Percentiles rank a stretch among this genome's conserved stretches.
phyloP scores from a whole-genome alignment of 2,113 vertebrate genomes.

The Ctenomys sociabilis region DNA sequence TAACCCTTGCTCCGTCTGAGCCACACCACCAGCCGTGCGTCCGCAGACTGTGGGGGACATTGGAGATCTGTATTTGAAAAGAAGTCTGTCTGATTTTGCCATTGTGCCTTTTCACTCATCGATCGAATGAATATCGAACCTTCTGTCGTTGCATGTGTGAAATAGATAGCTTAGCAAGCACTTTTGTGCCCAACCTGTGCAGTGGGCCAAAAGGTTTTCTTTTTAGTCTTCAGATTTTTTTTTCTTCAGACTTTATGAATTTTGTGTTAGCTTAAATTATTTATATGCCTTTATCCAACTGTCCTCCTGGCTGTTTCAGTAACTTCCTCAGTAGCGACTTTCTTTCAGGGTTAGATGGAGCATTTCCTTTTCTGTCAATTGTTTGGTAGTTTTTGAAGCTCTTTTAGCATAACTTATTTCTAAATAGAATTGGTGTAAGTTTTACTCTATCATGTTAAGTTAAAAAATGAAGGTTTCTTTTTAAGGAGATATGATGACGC shows the following conservation, averaged over 20 bases:
- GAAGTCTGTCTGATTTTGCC: conserved; percentile 97
- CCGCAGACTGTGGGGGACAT: conserved; percentile 95
- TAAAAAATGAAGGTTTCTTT: conserved; percentile 65
- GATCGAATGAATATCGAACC: conserved; percentile 99
- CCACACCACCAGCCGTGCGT: conserved; percentile 92
- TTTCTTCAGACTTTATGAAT: conserved; percentile 79
- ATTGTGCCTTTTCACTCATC: conserved; percentile 99
- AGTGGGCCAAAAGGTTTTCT: conserved; percentile 88
- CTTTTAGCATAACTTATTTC: conserved; percentile 17
- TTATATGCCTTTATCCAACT: conserved; percentile 67
- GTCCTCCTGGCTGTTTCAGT: conserved; percentile 49
- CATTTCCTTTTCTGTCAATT: conserved; percentile 67
- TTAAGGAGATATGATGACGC: conserved; percentile 56
- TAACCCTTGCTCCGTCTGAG: conserved; percentile 96
- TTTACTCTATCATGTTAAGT: conserved; percentile 20
- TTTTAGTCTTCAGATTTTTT: conserved; percentile 81
- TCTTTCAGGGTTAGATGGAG: conserved; percentile 28
- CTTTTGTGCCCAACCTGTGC: conserved; percentile 92
- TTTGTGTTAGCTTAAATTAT: conserved; percentile 79
- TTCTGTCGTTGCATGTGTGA: conserved; percentile 98
- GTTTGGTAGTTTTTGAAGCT: conserved; percentile 52
- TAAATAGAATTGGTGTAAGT: conserved; percentile 51
- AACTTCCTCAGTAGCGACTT: conserved; percentile 55
- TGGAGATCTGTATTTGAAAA: conserved; percentile 98
- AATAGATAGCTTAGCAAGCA: conserved; percentile 98